These are phyloP conservation scores for Cataglyphis livida DNA, from an alignment of 2,888 invertebrate genomes.

Conservation along the genomic window DNA sequence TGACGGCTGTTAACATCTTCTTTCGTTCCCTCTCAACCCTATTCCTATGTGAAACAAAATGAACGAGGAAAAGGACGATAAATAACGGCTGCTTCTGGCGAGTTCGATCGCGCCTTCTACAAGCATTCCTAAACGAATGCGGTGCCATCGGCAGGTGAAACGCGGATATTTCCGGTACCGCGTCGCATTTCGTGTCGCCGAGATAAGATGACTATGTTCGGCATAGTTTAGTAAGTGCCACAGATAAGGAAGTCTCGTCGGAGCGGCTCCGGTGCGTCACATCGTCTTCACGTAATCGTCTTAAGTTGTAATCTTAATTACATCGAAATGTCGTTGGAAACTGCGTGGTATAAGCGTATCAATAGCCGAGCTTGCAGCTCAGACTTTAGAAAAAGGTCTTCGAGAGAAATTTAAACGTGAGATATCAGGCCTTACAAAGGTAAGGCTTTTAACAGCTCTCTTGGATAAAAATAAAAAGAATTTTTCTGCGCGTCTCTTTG, in stretches of 20 bases:
- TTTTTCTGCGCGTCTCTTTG: neutral
- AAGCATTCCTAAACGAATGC: constrained; percentile 68
- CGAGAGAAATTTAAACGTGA: constrained; percentile 47
- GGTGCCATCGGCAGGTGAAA: constrained; percentile 59
- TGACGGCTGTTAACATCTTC: constrained; percentile 70
- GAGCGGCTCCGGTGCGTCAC: constrained; percentile 33
- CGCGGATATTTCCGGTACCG: constrained; percentile 72
- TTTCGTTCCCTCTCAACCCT: constrained; percentile 56
- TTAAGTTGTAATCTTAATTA: constrained; percentile 76
- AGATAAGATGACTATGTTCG: constrained; percentile 74
- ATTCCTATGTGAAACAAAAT: constrained; percentile 71
- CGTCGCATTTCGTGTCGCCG: constrained; percentile 62
- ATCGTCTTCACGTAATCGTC: constrained; percentile 62
- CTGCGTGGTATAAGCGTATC: constrained; percentile 58
- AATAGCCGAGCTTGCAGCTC: constrained; percentile 18
- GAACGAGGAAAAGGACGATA: constrained; percentile 68
- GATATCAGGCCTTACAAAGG: neutral
- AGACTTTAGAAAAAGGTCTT: constrained; percentile 21
- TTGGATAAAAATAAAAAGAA: constrained; percentile 17
- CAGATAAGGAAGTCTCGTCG: constrained; percentile 66
- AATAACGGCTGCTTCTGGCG: constrained; percentile 65
- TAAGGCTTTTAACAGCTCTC: neutral
- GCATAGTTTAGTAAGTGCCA: constrained; percentile 76
- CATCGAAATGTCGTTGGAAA: constrained; percentile 67
- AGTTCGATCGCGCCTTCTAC: constrained; percentile 44